Conservation (phyloP, 2,888 invertebrate genomes). For the Ormia ochracea region DNA sequence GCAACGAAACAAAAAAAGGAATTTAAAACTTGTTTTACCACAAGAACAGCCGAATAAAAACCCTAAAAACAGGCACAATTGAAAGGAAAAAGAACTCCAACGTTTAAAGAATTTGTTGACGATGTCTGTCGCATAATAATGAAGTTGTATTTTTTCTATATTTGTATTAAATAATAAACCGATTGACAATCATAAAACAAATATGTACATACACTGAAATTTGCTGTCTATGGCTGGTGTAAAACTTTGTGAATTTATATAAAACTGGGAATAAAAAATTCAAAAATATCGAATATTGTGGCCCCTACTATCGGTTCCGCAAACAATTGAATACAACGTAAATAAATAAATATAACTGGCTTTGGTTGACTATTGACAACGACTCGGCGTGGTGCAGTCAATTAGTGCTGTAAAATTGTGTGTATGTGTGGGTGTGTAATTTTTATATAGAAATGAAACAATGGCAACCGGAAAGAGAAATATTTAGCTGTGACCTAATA, state of each 20-base stretch:
- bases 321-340: too few relatives aligned
- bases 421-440: too few relatives aligned
- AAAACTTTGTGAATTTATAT: conserved; percentile 13
- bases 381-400: too few relatives aligned
- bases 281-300: too few relatives aligned
- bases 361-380: too few relatives aligned
- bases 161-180: conserved; percentile 41
- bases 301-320: too few relatives aligned
- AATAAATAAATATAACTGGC: too few relatives aligned
- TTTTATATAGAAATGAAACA: too few relatives aligned
- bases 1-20: conserved; percentile 24
- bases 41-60: conserved; percentile 15
- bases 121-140: conserved; percentile 62
- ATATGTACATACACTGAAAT: neutral
- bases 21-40: conserved; percentile 37
- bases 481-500: too few relatives aligned
- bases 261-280: too few relatives aligned
- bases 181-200: conserved; percentile 15
- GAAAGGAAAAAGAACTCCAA: conserved; percentile 51
- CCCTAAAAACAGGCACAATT: conserved; percentile 28
- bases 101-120: conserved; percentile 47
- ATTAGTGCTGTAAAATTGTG: too few relatives aligned
- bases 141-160: conserved; percentile 49
- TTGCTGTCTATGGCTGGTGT: neutral
- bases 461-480: too few relatives aligned